Percentiles rank a stretch among this genome's conserved stretches.
Evolutionary conservation across 2,113 vertebrate genomes (phyloP).

Genomic region (Clinocottus analis): DNA sequence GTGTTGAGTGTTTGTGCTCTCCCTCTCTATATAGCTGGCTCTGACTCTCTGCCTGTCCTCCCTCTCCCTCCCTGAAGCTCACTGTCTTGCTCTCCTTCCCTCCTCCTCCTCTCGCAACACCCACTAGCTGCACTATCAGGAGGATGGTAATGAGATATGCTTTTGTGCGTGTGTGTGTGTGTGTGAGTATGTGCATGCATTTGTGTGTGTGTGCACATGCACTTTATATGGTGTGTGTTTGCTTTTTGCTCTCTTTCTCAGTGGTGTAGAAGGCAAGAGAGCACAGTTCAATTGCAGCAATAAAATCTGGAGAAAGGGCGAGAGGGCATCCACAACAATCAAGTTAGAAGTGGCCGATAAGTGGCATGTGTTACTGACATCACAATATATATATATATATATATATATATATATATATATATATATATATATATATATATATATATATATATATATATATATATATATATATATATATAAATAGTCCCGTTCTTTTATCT

Average conservation of each 20-base stretch:
- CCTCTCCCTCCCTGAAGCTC: conserved; percentile 51
- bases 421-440: not conserved
- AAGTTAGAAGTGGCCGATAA: conserved; percentile 3
- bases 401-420: conserved; percentile 5
- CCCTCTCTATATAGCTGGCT: conserved; percentile 55
- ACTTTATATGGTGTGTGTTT: conserved; percentile 61
- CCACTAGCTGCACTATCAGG: conserved; percentile 77
- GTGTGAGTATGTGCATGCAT: conserved; percentile 35
- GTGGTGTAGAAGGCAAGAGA: conserved; percentile 56
- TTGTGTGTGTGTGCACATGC: conserved; percentile 35
- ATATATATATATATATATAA: conserved; percentile 2
- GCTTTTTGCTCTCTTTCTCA: conserved; percentile 47
- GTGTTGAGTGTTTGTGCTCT: conserved; percentile 49
- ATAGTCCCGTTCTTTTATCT: not conserved
- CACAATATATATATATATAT: not conserved
- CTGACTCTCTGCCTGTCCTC: conserved; percentile 60
- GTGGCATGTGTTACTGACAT: not conserved
- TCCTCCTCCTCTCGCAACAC: conserved; percentile 77
- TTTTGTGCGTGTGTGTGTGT: conserved; percentile 40
- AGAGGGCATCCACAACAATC: conserved; percentile 33
- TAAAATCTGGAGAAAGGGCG: conserved; percentile 53
- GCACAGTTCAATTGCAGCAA: conserved; percentile 78
- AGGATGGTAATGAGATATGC: conserved; percentile 81
- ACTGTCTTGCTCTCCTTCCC: conserved; percentile 67
- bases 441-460: conserved; percentile 5